Conservation (phyloP, 2,113 vertebrate genomes). For the Sclerurus mexicanus region DNA sequence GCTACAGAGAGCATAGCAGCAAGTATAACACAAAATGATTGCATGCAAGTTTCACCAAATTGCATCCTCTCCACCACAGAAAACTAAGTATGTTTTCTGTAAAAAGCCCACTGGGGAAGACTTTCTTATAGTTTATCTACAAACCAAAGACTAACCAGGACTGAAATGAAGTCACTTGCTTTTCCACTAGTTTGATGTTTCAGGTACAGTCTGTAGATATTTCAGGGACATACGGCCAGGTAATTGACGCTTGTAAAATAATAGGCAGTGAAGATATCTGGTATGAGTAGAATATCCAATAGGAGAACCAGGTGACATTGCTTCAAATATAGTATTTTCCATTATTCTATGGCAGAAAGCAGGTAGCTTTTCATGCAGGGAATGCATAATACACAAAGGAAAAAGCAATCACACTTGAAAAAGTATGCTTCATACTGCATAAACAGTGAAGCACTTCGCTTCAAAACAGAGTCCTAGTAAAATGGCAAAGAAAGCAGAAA, state of each 20-base stretch:
- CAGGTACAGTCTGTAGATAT: not conserved
- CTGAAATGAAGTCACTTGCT: not conserved
- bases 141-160: not conserved
- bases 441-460: not conserved
- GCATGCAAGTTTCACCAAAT: not conserved
- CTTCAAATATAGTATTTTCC: not conserved
- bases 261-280: not conserved
- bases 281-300: not conserved
- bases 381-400: not conserved
- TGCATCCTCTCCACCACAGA: not conserved
- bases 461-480: not conserved
- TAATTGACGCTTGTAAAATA: not conserved
- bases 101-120: not conserved
- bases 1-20: fast-evolving
- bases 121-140: not conserved
- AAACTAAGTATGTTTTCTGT: not conserved
- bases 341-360: not conserved
- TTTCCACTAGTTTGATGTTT: not conserved
- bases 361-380: not conserved
- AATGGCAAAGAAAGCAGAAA: not conserved
- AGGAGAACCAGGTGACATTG: not conserved
- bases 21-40: not conserved
- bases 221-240: not conserved
- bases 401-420: not conserved
- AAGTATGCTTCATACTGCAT: not conserved